Evolutionary conservation across 2,888 invertebrate genomes (phyloP).

Genomic region (Osedax frankpressi): DNA sequence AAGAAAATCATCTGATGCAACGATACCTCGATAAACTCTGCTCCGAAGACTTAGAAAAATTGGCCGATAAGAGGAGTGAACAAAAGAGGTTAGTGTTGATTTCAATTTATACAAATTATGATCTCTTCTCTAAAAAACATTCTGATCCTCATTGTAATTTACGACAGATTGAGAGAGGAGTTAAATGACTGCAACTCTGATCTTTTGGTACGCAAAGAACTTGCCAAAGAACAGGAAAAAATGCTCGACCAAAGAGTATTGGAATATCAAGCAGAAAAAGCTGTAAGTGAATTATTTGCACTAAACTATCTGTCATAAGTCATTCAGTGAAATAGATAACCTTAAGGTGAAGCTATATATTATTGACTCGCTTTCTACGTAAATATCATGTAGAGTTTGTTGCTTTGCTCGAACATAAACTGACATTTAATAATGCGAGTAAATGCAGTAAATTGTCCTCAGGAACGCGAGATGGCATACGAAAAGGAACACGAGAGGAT

Average conservation of each 20-base stretch:
- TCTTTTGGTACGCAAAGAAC: constrained; percentile 37
- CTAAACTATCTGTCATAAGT: too few species aligned
- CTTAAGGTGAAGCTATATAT: neutral
- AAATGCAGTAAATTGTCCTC: too few species aligned
- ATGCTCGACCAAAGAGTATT: constrained; percentile 42
- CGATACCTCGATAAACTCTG: constrained; percentile 44
- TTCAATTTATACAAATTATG: too few species aligned
- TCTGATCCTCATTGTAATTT: too few species aligned
- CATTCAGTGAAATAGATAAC: too few species aligned
- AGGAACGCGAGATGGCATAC: constrained; percentile 43
- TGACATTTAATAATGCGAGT: too few species aligned
- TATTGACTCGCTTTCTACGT: too few species aligned
- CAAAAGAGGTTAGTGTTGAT: constrained; percentile 26
- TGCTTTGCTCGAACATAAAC: too few species aligned
- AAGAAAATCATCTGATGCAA: constrained; percentile 44
- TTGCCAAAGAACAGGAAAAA: constrained; percentile 39
- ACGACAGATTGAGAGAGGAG: constrained; percentile 28
- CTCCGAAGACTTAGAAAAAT: constrained; percentile 39
- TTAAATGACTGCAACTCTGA: constrained; percentile 44
- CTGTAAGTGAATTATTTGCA: too few species aligned
- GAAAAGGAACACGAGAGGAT: constrained; percentile 42
- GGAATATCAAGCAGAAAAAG: constrained; percentile 45
- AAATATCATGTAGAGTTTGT: too few species aligned
- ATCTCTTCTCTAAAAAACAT: too few species aligned
- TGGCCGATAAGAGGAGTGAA: constrained; percentile 36